Base-by-base conservation (phyloP, 2,113 vertebrate genomes). In the Nibea coibor region DNA sequence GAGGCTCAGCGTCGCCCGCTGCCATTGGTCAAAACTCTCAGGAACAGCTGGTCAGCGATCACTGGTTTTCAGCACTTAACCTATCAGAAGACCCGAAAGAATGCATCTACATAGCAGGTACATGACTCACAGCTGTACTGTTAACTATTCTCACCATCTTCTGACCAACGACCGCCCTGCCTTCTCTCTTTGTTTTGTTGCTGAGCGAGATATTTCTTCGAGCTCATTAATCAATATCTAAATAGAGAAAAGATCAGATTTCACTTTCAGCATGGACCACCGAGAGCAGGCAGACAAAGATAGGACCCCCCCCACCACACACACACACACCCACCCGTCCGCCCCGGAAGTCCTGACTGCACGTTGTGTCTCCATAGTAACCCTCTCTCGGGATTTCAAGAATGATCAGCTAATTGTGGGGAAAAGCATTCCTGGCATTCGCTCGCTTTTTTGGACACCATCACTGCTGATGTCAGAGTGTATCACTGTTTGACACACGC, bases 31-130 rank as follows among this genome's bases (percentile, higher is more conserved):
- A 53, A 77, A 92, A 91, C 81, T 93, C 94, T 96, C 95, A 95
- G 94, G 95, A 94, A 94, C 92, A 94, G 88, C 90, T 87, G 81
- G 87, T 87, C 82, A 92, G 90, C 70, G 87, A 92, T 72, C 93
- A 91, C 84, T 94, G 92, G 91, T 91, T 89, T 80, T 94, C 93
- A 80, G 86, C 91, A 20, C 86, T 90, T 20, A 79, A 85, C 88
- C 88, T 91, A 70, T 91, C 90, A 48, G 93, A 95, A 59, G 90
- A 84, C 51, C 47, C 45, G 22, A 75, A 62, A 54, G 78, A 80
- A 56, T 85, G 75, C 80, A 78, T 81, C 66, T 88, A 88, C 43
- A 84, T 92, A 83, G 90, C 93, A 95, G 94, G 95, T 96, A 92
- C 20, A 8, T 3, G 22, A 70, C 11, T 35, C 8, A 53, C 64